Conservation (phyloP, 2,797 vertebrate genomes). For the Syndactyla subalaris region DNA sequence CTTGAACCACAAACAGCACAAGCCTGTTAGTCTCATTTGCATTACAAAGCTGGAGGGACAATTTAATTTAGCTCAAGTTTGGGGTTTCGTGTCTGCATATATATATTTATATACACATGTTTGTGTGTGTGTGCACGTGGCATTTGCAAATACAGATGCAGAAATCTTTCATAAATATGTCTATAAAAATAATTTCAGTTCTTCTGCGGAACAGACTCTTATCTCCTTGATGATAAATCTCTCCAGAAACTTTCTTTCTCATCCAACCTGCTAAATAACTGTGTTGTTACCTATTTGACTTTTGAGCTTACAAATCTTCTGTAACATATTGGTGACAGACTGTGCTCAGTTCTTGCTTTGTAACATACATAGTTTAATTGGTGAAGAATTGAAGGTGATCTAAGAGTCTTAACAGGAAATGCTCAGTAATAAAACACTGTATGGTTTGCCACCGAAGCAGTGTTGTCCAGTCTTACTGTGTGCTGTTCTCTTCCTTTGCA, state of each 20-base stretch:
- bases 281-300: not conserved
- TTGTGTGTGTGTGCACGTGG: not conserved
- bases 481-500: constrained; percentile 25
- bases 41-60: constrained; percentile 23
- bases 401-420: not conserved
- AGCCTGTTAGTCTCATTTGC: constrained; percentile 57
- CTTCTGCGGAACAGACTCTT: not conserved
- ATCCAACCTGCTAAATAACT: not conserved
- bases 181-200: constrained; percentile 5
- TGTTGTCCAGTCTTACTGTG: not conserved
- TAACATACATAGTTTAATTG: not conserved
- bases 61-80: constrained; percentile 36
- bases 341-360: not conserved
- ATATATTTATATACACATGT: not conserved
- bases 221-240: not conserved
- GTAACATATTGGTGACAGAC: not conserved
- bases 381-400: not conserved
- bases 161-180: not conserved
- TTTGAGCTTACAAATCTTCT: not conserved
- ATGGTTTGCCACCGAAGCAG: not conserved
- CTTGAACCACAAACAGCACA: constrained; percentile 11
- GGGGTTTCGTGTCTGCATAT: not conserved
- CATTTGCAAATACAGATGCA: not conserved
- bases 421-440: not conserved
- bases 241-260: constrained; percentile 8